Conservation (phyloP, 1,140 invertebrate species). For the Coboldia fuscipes region DNA sequence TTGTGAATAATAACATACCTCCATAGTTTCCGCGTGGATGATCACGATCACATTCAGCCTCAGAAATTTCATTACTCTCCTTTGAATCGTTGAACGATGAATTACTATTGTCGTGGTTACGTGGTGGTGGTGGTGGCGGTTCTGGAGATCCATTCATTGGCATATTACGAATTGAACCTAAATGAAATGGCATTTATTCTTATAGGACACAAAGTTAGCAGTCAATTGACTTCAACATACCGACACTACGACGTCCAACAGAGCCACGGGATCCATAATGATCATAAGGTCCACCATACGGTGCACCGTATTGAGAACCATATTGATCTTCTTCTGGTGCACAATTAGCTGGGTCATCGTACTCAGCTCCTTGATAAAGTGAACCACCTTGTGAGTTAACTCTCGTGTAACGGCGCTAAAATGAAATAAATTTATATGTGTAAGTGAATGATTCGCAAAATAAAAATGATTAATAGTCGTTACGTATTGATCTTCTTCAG, state of each 20-base stretch:
- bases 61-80: constrained; percentile 81
- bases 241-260: constrained; percentile 40
- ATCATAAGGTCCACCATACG: constrained; percentile 62
- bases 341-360: constrained; percentile 80
- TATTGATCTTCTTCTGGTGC: constrained; percentile 76
- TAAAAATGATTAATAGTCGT: constrained; percentile 5
- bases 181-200: constrained; percentile 6
- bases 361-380: constrained; percentile 42
- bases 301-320: constrained; percentile 51
- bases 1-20: constrained; percentile 28
- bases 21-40: constrained; percentile 48
- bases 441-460: not conserved
- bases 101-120: constrained; percentile 45
- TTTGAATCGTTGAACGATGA: constrained; percentile 75
- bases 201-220: not conserved
- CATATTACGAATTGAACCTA: constrained; percentile 43
- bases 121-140: constrained; percentile 57
- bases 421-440: not conserved
- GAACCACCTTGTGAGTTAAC: constrained; percentile 21
- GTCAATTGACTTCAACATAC: constrained; percentile 6
- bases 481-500: constrained; percentile 66
- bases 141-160: constrained; percentile 48
- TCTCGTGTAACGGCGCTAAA: constrained; percentile 18
- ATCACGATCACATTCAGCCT: constrained; percentile 75
- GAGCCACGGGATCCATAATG: constrained; percentile 68